phyloP scores from a whole-genome alignment of 2,888 invertebrate species.

The Andrena dorsata region DNA sequence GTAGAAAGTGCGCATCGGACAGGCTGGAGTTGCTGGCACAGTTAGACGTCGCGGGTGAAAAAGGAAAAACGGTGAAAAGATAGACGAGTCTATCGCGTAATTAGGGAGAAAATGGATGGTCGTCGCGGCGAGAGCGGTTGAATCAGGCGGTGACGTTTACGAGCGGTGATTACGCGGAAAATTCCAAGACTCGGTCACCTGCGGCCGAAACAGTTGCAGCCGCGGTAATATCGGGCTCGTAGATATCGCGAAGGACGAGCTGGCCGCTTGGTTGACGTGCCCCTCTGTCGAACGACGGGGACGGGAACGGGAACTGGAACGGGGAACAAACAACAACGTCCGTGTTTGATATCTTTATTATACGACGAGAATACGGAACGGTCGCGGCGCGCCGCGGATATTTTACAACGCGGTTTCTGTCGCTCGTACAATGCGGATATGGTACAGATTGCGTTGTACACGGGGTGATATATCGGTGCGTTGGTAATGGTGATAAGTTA shows the following conservation, averaged over 20 bases:
- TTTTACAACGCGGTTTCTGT: constrained; percentile 50
- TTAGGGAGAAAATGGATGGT: constrained; percentile 74
- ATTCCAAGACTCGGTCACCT: constrained; percentile 67
- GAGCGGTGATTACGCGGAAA: constrained; percentile 74
- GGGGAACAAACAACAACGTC: constrained; percentile 25
- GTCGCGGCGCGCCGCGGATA: constrained; percentile 18
- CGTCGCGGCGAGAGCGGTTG: constrained; percentile 72
- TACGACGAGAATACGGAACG: constrained; percentile 40
- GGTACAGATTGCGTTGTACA: constrained; percentile 32
- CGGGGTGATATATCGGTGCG: constrained; percentile 43
- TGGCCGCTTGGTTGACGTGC: neutral
- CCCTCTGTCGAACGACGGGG: constrained; percentile 6
- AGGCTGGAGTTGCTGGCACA: neutral
- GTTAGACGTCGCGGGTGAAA: neutral
- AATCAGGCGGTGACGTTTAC: constrained; percentile 77
- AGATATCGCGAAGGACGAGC: constrained; percentile 53
- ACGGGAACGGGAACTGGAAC: constrained; percentile 25
- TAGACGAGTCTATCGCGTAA: constrained; percentile 70
- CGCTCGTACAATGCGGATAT: constrained; percentile 53
- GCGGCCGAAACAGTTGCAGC: constrained; percentile 46
- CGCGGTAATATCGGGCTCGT: constrained; percentile 34
- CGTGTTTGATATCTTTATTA: constrained; percentile 49
- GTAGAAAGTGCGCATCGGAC: neutral
- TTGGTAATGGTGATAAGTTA: constrained; percentile 59
- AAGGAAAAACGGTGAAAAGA: constrained; percentile 55